These are phyloP conservation scores for Chironomus tentans DNA, from an alignment of 2,888 invertebrate species.

Conservation along the genomic window DNA sequence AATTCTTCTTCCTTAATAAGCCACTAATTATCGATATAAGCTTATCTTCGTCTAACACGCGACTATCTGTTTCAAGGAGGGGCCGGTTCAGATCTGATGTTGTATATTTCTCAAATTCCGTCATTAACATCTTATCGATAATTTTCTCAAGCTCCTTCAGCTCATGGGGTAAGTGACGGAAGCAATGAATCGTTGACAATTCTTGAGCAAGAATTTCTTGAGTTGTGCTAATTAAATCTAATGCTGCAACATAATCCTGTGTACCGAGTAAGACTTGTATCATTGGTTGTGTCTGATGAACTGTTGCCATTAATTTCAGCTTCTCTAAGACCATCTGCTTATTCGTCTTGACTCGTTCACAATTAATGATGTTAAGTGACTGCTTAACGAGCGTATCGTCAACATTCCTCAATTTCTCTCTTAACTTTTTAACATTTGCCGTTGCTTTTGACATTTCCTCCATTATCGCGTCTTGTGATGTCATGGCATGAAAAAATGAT, in stretches of 20 bases:
- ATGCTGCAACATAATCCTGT: constrained; percentile 93
- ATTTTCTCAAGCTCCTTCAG: constrained; percentile 89
- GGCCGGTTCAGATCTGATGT: constrained; percentile 87
- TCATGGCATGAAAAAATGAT: constrained; percentile 97
- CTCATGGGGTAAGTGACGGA: constrained; percentile 92
- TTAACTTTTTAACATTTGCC: constrained; percentile 60
- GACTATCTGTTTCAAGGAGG: constrained; percentile 46
- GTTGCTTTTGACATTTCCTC: constrained; percentile 83
- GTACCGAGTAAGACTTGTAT: constrained; percentile 89
- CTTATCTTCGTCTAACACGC: constrained; percentile 73
- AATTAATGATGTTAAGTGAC: constrained; percentile 67
- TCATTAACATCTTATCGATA: constrained; percentile 93
- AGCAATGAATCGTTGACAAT: constrained; percentile 85
- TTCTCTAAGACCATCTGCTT: constrained; percentile 58
- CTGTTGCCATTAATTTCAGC: constrained; percentile 85
- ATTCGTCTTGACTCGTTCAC: constrained; percentile 57
- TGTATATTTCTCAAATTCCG: constrained; percentile 87
- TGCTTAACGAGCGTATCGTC: constrained; percentile 70
- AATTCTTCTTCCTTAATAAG: constrained; percentile 74
- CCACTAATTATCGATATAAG: constrained; percentile 83
- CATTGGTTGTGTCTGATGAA: constrained; percentile 96
- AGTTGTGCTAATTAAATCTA: constrained; percentile 93
- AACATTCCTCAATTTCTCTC: constrained; percentile 66
- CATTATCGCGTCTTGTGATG: constrained; percentile 95
- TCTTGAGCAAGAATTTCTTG: constrained; percentile 88